Evolutionary conservation across 2,113 vertebrate genomes (phyloP), one percentile per base, ranked within the genome.

Genomic region (Hemiscyllium ocellatum): DNA sequence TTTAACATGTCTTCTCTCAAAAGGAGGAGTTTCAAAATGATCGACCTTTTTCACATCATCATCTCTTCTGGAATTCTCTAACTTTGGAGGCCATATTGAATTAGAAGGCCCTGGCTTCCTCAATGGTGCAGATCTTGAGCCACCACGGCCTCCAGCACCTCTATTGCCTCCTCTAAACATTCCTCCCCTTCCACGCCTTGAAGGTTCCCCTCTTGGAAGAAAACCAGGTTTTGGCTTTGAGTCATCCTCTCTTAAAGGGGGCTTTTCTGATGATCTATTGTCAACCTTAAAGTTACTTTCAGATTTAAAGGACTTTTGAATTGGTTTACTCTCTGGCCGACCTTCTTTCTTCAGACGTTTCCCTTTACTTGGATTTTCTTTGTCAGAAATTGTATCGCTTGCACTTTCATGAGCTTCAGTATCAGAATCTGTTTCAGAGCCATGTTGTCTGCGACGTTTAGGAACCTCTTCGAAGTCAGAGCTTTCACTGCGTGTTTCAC

Each of bases 351-450:
- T 98, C 0, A 97, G 97, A 90, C 98, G 98, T 96, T 97, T 98
- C 47, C 98, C 98, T 97, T 99, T 99, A 96, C 97, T 97, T 95
- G 98, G 97, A 7, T 98, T 99, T 96, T 99, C 99, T 15, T 98
- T 98, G 96, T 99, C 98, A 0, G 98, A 99, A 3, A 98, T 98
- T 0, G 98, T 99, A 96, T 99, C 99, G 76, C 99, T 99, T 1
- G 99, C 98, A 0, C 99, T 99, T 97, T 99, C 99, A 0, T 98
- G 97, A 47, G 98, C 97, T 97, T 99, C 99, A 0, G 99, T 99
- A 96, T 99, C 99, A n/a, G 99, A 99, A 96, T 99, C 99, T 0
- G 99, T 99, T 97, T 99, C 98, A 0, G 99, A 99, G 76, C 99
- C 99, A 0, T 98, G 98, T 66, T 99, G 98, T 0, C 99, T 97